A percentile compares a stretch with the other conserved stretches of the same genome.
phyloP scores from a whole-genome alignment of 30 jellyfish, hydroid and myxozoan genomes.

The Aurelia sp. region DNA sequence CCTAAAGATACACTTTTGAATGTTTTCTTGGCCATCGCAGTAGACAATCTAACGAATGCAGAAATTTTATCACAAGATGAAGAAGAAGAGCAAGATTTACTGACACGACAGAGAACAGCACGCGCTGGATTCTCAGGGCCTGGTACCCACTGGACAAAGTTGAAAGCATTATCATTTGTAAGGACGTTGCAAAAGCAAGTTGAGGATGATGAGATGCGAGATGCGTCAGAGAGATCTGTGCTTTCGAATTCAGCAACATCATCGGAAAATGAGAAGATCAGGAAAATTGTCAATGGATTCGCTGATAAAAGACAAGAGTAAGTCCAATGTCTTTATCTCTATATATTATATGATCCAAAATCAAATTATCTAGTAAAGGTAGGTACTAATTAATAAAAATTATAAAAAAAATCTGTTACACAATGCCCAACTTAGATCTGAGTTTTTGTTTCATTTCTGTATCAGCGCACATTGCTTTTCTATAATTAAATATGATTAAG shows the following conservation, averaged over 20 bases:
- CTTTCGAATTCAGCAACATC: slow-evolving; percentile 42
- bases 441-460: too few relatives aligned
- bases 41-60: slow-evolving; percentile 95
- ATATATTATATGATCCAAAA: neutral
- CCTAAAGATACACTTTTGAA: slow-evolving; percentile 84
- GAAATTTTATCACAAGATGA: slow-evolving; percentile 96
- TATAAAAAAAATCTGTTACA: too few relatives aligned
- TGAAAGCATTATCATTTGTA: slow-evolving; percentile 77
- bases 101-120: slow-evolving; percentile 56
- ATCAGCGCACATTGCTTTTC: too few relatives aligned
- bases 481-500: too few relatives aligned
- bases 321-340: neutral
- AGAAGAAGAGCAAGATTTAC: slow-evolving; percentile 74
- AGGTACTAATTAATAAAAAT: too few relatives aligned
- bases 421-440: too few relatives aligned
- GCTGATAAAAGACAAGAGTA: slow-evolving; percentile 33
- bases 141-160: slow-evolving; percentile 63
- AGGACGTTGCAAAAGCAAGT: slow-evolving; percentile 76
- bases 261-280: slow-evolving; percentile 25
- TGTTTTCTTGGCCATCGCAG: slow-evolving; percentile 98
- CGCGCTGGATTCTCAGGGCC: slow-evolving; percentile 68
- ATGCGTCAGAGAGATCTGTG: slow-evolving; percentile 22
- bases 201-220: slow-evolving; percentile 61
- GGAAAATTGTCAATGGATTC: slow-evolving; percentile 13
- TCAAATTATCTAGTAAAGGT: neutral